phyloP scores from a whole-genome alignment of 2,113 vertebrate genomes.

The Anolis carolinensis region DNA sequence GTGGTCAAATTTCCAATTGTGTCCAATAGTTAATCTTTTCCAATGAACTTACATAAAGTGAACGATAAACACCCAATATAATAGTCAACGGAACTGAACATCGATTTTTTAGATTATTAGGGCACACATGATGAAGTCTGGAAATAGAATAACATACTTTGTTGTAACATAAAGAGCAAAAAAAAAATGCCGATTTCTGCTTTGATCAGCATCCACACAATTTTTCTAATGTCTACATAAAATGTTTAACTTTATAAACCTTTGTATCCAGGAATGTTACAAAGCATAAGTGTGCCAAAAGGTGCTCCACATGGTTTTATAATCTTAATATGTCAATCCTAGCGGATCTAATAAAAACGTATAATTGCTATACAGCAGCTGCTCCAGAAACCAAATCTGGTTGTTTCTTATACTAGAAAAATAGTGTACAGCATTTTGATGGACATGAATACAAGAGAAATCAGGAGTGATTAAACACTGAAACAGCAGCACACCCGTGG shows the following conservation, averaged over 20 bases:
- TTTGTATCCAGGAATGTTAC: background rate
- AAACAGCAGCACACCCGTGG: background rate
- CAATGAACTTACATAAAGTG: background rate
- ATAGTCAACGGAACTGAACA: constrained; percentile 2
- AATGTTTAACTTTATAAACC: background rate
- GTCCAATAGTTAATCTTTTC: background rate
- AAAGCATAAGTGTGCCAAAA: background rate
- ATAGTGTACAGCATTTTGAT: background rate
- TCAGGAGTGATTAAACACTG: background rate
- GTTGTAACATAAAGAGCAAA: background rate
- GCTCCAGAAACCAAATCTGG: background rate
- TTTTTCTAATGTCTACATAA: background rate
- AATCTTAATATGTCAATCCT: no score
- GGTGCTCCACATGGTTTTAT: background rate
- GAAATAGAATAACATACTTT: background rate
- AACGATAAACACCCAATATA: constrained; percentile 14
- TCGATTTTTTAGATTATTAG: background rate
- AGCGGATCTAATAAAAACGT: background rate
- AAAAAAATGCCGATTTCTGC: background rate
- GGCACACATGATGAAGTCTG: background rate
- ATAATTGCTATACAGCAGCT: background rate
- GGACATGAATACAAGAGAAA: background rate
- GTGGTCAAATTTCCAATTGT: background rate
- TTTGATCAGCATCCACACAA: background rate
- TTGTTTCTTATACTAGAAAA: constrained; percentile 10